These are phyloP conservation scores for Dynastes maya DNA, from an alignment of 2,888 invertebrate species.

Conservation along the genomic window DNA sequence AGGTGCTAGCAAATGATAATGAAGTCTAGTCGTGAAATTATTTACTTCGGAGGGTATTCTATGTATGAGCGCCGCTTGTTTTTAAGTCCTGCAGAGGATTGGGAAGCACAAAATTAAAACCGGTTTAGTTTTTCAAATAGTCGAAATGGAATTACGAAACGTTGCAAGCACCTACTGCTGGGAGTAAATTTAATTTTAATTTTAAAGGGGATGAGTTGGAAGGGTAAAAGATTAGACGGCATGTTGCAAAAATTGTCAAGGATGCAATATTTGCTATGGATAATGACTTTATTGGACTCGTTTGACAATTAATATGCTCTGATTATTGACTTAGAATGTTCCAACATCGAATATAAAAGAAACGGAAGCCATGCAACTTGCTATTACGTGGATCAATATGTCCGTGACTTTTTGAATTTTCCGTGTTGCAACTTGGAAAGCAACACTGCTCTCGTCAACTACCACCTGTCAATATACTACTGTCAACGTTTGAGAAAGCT, in stretches of 20 bases:
- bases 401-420: too few relatives aligned
- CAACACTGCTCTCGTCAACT: too few relatives aligned
- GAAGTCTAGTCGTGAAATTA: constrained; percentile 41
- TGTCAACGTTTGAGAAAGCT: too few relatives aligned
- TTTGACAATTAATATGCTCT: too few relatives aligned
- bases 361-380: too few relatives aligned
- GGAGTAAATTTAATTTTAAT: constrained; percentile 35
- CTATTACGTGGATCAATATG: too few relatives aligned
- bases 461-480: too few relatives aligned
- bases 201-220: constrained; percentile 16
- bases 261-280: too few relatives aligned
- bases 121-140: constrained; percentile 43
- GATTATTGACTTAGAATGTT: too few relatives aligned
- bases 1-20: constrained; percentile 41
- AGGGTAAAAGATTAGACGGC: constrained; percentile 21
- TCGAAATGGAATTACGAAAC: constrained; percentile 37
- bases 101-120: constrained; percentile 30
- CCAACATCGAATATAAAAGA: too few relatives aligned
- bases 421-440: too few relatives aligned
- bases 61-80: constrained; percentile 13
- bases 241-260: background rate
- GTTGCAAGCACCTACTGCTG: constrained; percentile 6
- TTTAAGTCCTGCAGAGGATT: background rate
- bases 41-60: constrained; percentile 16
- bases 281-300: too few relatives aligned